Conservation (phyloP, 1,140 invertebrate species). For the Hylaeus volcanicus region DNA sequence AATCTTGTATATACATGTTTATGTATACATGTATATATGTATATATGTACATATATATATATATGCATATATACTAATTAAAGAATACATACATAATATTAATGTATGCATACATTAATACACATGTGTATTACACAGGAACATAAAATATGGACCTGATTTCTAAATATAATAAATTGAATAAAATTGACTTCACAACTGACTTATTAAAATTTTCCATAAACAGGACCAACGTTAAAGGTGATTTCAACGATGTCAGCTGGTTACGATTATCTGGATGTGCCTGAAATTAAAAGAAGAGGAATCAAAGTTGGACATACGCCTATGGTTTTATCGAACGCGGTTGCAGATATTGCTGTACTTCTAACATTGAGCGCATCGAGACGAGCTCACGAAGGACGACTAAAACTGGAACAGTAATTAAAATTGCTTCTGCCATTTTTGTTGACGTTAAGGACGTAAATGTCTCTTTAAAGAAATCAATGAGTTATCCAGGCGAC, state of each 20-base stretch:
- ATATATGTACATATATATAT: no score
- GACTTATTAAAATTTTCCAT: slow-evolving; percentile 3
- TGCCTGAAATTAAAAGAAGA: slow-evolving; percentile 84
- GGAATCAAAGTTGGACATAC: slow-evolving; percentile 89
- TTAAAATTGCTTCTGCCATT: slow-evolving; percentile 11
- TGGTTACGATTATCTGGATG: slow-evolving; percentile 88
- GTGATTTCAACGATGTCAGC: slow-evolving; percentile 88
- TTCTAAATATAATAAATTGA: not conserved
- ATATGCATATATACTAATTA: no score
- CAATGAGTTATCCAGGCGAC: no score
- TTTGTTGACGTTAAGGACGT: no score
- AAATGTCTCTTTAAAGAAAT: no score
- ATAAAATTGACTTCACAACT: not conserved
- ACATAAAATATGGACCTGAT: not conserved
- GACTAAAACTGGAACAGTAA: slow-evolving; percentile 84
- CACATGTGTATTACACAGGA: no score
- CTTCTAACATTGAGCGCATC: slow-evolving; percentile 87
- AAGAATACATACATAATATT: no score
- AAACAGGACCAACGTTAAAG: slow-evolving; percentile 83
- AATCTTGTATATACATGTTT: no score
- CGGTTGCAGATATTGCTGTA: slow-evolving; percentile 92
- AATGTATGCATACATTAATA: no score
- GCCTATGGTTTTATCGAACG: slow-evolving; percentile 88
- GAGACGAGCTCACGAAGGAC: slow-evolving; percentile 88
- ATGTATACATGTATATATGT: no score